Evolutionary conservation across 2,797 vertebrate species (phyloP).

Genomic region (Crypturellus tataupa): DNA sequence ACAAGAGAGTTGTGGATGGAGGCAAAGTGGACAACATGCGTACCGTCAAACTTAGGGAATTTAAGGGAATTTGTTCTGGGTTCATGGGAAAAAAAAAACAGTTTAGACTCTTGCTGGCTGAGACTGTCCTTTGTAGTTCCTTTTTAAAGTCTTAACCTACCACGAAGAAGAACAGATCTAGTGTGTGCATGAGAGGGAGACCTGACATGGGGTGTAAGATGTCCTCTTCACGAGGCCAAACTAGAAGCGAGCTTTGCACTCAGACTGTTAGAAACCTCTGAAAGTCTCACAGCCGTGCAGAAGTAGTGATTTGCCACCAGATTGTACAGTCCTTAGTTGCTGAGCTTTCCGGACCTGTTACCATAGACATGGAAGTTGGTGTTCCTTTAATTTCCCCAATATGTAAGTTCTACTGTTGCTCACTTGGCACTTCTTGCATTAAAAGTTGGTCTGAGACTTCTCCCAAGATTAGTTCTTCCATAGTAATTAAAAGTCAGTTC

Average conservation of each 20-base stretch:
- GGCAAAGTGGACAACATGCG: not conserved
- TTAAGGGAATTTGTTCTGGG: not conserved
- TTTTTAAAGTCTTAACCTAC: not conserved
- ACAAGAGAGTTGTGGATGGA: not conserved
- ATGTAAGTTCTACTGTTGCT: not conserved
- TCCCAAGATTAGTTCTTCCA: not conserved
- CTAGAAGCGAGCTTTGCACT: not conserved
- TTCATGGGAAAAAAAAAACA: not conserved
- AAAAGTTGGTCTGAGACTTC: not conserved
- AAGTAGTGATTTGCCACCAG: not conserved
- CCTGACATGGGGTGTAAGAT: not conserved
- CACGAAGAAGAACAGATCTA: not conserved
- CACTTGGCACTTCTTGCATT: not conserved
- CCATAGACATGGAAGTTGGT: not conserved
- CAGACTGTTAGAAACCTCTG: not conserved
- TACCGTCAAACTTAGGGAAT: not conserved
- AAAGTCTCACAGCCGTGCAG: not conserved
- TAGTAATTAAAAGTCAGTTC: not conserved
- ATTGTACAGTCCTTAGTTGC: not conserved
- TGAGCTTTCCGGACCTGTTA: slow-evolving; percentile 18
- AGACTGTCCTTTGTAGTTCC: not conserved
- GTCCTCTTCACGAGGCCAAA: not conserved
- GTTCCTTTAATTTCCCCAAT: not conserved
- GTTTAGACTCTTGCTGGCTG: not conserved
- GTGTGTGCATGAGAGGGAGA: not conserved